Evolutionary conservation across 37 sponge, comb jelly and placozoan genomes (phyloP).

Genomic region (Spongilla lacustris): DNA sequence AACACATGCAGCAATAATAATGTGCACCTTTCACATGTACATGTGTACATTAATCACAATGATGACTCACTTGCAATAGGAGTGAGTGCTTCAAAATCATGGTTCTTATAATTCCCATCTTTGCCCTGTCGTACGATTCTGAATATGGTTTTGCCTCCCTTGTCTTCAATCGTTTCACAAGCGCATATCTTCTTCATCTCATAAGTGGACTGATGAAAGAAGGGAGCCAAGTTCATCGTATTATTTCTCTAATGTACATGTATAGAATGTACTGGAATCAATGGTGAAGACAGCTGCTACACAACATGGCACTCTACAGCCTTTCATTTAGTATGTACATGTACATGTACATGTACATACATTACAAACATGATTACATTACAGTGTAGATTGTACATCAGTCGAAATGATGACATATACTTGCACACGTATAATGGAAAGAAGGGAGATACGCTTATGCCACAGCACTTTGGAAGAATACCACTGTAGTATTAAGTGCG

Average conservation of each 20-base stretch:
- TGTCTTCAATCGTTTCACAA: conserved; percentile 72
- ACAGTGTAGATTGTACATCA: background rate
- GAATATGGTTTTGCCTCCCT: conserved; percentile 32
- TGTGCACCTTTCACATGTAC: background rate
- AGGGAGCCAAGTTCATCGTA: background rate
- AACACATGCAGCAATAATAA: too few relatives aligned
- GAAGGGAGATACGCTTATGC: too few relatives aligned
- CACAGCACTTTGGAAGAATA: too few relatives aligned
- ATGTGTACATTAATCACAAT: background rate
- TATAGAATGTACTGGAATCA: background rate
- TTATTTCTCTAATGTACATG: background rate
- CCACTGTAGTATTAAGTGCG: too few relatives aligned
- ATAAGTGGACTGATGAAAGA: conserved; percentile 38
- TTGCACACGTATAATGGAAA: too few relatives aligned
- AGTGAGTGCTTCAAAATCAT: conserved; percentile 69
- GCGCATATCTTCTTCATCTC: conserved; percentile 73
- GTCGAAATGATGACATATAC: too few relatives aligned
- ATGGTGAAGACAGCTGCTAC: too few relatives aligned
- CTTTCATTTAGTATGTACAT: too few relatives aligned
- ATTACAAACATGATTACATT: background rate
- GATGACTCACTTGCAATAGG: conserved; percentile 48
- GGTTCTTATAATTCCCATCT: conserved; percentile 62
- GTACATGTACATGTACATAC: background rate
- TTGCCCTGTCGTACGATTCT: conserved; percentile 59
- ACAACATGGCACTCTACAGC: too few relatives aligned